A percentile compares a stretch with the other conserved stretches of the same genome.
These are phyloP conservation scores for Amphipyra tragopoginis DNA, from an alignment of 2,888 invertebrate genomes.

Conservation along the genomic window DNA sequence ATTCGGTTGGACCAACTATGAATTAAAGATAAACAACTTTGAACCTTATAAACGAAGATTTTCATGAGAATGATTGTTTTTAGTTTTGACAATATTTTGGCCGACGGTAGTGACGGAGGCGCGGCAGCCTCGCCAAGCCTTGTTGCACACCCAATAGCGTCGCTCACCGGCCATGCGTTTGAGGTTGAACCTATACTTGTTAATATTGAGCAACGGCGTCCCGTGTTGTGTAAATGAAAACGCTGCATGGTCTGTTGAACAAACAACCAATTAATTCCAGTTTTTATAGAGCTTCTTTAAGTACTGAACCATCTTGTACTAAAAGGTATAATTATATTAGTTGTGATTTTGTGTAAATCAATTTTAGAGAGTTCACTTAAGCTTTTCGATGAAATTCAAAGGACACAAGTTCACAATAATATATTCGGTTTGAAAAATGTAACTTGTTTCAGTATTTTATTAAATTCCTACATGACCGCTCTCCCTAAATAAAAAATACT, in stretches of 20 bases:
- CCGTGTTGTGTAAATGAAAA: conserved; percentile 39
- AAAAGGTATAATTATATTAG: no score
- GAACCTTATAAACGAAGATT: not conserved
- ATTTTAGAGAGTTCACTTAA: no score
- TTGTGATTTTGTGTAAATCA: no score
- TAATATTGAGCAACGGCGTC: conserved; percentile 27
- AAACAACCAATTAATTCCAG: not conserved
- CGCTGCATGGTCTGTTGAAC: conserved; percentile 27
- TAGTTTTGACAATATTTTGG: conserved; percentile 24
- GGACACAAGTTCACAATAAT: no score
- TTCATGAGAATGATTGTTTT: conserved; percentile 25
- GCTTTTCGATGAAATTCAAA: no score
- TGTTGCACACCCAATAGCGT: conserved; percentile 46
- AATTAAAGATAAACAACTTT: conserved; percentile 1
- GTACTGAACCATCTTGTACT: no score
- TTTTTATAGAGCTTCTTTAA: no score
- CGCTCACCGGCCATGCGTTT: conserved; percentile 32
- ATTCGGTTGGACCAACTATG: not conserved
- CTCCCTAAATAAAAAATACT: no score
- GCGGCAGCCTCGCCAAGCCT: conserved; percentile 40
- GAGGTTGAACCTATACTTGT: conserved; percentile 31
- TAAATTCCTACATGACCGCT: no score
- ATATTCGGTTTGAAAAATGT: no score
- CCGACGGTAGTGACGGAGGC: conserved; percentile 31
- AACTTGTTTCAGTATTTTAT: no score